These are phyloP conservation scores for Calidris pugnax DNA, from an alignment of 2,113 vertebrate genomes.

Conservation along the genomic window DNA sequence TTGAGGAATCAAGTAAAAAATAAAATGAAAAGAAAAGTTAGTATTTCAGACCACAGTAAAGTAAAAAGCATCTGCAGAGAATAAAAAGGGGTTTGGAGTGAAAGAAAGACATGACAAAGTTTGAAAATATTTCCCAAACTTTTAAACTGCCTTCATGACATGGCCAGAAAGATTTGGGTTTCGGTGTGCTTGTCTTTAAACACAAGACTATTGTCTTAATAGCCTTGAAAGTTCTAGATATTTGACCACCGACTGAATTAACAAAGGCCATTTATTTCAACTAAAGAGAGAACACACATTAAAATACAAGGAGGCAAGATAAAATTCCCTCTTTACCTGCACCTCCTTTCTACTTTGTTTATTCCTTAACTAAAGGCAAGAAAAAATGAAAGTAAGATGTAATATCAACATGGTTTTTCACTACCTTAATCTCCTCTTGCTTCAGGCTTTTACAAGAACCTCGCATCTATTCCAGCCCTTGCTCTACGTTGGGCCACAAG, in stretches of 20 bases:
- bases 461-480: neutral
- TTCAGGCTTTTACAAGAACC: neutral
- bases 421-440: neutral
- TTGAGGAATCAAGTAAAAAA: neutral
- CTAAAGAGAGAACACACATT: neutral
- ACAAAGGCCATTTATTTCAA: constrained; percentile 9
- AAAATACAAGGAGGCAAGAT: neutral
- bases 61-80: neutral
- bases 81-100: neutral
- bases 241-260: neutral
- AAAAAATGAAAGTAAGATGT: neutral
- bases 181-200: neutral
- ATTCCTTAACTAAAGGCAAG: neutral
- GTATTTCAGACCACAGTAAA: neutral
- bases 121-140: neutral
- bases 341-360: neutral
- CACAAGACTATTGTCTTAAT: neutral
- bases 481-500: neutral
- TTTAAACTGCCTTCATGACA: neutral
- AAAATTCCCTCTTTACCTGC: neutral
- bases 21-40: neutral
- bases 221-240: neutral
- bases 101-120: neutral
- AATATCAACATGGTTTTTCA: neutral
- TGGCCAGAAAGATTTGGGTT: neutral